These are phyloP conservation scores for Elysia chlorotica DNA, from an alignment of 1,140 invertebrate genomes.

Conservation along the genomic window DNA sequence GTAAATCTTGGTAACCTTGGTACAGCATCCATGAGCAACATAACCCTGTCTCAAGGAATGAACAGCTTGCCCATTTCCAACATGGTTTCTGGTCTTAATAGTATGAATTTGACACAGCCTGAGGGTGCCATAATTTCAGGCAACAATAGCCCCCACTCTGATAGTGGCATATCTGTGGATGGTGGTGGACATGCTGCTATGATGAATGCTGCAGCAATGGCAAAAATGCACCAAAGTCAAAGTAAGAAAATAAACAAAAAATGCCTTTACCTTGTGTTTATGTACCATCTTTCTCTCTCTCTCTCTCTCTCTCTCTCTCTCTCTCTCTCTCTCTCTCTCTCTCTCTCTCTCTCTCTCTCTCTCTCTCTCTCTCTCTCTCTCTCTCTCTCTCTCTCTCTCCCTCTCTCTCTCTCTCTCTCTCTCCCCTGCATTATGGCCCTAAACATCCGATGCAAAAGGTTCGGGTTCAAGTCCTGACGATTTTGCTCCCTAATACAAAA, in stretches of 20 bases:
- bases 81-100: constrained; percentile 11
- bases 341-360: neutral
- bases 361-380: constrained; percentile 17
- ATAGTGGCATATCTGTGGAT: constrained; percentile 63
- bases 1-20: no score
- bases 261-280: neutral
- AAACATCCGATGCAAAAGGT: no score
- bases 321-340: neutral
- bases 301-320: neutral
- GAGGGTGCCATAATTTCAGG: constrained; percentile 29
- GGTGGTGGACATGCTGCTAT: constrained; percentile 69
- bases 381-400: neutral
- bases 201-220: constrained; percentile 85
- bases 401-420: neutral
- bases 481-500: no score
- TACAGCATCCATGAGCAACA: no score
- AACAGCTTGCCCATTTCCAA: constrained; percentile 14
- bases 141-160: constrained; percentile 60
- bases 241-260: constrained; percentile 47
- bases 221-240: constrained; percentile 61
- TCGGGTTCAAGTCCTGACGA: no score
- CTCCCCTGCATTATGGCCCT: no score
- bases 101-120: constrained; percentile 21
- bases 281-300: neutral
- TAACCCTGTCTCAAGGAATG: constrained; percentile 7